Evolutionary conservation across 30 jellyfish, hydroid and myxozoan species (phyloP).

Genomic region (Aurelia aurita complex sp. Pacific): DNA sequence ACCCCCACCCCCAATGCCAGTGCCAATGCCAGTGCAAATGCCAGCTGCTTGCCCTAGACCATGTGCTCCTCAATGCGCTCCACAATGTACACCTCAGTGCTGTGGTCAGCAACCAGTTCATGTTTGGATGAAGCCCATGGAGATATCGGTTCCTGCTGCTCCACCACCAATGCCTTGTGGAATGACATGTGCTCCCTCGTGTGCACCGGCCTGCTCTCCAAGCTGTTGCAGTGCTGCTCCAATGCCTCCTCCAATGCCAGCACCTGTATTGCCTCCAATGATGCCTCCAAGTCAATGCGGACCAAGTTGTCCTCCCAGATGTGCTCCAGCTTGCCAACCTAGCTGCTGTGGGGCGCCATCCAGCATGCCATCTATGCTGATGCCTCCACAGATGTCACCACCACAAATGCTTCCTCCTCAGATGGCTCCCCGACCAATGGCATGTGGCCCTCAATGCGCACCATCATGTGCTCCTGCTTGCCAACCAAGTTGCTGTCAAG

Average conservation of each 20-base stretch:
- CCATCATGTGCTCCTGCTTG: conserved; percentile 66
- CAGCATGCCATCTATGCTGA: neutral
- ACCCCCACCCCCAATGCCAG: conserved; percentile 33
- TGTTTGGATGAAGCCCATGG: conserved; percentile 55
- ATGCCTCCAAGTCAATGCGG: conserved; percentile 38
- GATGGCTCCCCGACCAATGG: conserved; percentile 46
- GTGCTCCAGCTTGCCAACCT: conserved; percentile 33
- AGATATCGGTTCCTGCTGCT: conserved; percentile 38
- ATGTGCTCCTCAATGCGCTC: conserved; percentile 60
- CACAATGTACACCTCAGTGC: conserved; percentile 43
- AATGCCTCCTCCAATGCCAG: conserved; percentile 57
- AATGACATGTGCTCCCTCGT: conserved; percentile 41
- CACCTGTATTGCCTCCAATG: conserved; percentile 19
- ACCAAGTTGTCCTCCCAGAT: conserved; percentile 35
- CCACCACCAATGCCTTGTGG: conserved; percentile 54
- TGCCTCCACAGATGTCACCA: conserved; percentile 32
- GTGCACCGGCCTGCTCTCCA: conserved; percentile 52
- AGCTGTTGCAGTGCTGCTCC: conserved; percentile 48
- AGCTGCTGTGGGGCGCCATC: conserved; percentile 32
- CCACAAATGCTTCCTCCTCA: conserved; percentile 38
- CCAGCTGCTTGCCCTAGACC: conserved; percentile 45
- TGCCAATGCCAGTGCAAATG: conserved; percentile 35
- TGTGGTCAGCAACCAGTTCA: conserved; percentile 43
- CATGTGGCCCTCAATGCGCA: conserved; percentile 65
- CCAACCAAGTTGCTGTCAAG: conserved; percentile 65